These are phyloP conservation scores for Drosophila formosana DNA, from an alignment of 2,888 invertebrate genomes.

Conservation along the genomic window DNA sequence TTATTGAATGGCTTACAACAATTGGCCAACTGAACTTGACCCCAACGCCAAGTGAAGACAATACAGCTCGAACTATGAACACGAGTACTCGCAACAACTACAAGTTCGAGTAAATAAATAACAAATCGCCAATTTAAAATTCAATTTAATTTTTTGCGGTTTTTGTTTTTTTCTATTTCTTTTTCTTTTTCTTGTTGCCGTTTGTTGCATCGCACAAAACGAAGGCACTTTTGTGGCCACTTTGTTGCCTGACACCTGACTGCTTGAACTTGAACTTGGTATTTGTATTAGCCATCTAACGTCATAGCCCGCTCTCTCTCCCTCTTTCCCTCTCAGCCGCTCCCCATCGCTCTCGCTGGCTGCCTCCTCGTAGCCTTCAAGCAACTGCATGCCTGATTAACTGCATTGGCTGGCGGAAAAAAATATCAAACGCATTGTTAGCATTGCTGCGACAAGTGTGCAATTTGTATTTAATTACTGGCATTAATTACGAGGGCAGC, in stretches of 20 bases:
- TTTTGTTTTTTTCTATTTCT: constrained; percentile 10
- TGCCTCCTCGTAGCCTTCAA: constrained; percentile 12
- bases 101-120: constrained; percentile 30
- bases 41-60: constrained; percentile 67
- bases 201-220: constrained; percentile 43
- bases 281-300: constrained; percentile 39
- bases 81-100: constrained; percentile 17
- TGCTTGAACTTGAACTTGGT: constrained; percentile 77
- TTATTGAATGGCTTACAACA: constrained; percentile 68
- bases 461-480: constrained; percentile 75
- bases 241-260: constrained; percentile 54
- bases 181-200: constrained; percentile 11
- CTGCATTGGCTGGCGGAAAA: constrained; percentile 40
- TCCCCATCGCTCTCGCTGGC: constrained; percentile 5
- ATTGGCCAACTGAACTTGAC: constrained; percentile 73
- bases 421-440: constrained; percentile 65
- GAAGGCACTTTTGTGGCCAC: constrained; percentile 63
- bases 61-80: constrained; percentile 32
- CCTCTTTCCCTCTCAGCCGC: neutral
- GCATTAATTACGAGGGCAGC: constrained; percentile 51
- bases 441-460: constrained; percentile 72
- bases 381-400: constrained; percentile 34
- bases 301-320: constrained; percentile 1
- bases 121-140: constrained; percentile 36
- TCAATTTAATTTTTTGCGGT: constrained; percentile 61